Evolutionary conservation across 1,140 invertebrate species (phyloP), one percentile per base, ranked within the genome.

Genomic region (Akabosia matsudoensis): DNA sequence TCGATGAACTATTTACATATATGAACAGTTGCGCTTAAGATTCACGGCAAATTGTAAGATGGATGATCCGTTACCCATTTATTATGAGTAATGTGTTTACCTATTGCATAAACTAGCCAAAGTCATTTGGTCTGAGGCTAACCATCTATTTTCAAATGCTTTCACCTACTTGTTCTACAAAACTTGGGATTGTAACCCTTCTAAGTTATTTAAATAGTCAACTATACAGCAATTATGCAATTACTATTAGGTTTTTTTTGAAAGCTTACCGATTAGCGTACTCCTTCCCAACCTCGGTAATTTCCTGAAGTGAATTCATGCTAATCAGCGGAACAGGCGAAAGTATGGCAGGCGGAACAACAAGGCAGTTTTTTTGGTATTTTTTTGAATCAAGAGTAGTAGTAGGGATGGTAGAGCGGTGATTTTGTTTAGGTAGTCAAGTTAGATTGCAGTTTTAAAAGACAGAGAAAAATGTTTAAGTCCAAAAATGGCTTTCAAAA

Each of bases 291-390:
- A 79, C 64, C 73, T 76, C 76, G 18, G 78, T 81, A 33, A 81
- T 74, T 77, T 81, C 80, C 31, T 81, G 76, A 76, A 81, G 78
- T 37, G 80, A 81, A 78, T 81, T 78, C 78, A 81, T 81, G 70
- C 78, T 79, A 71, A 24, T 24, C 72, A 79, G 61, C 61, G 28
- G 61, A 67, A 31, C 61, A 67, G 61, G 61, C 61, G 61, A 30
- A 67, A 30, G 61, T 30, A 30, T 14, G 30, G 61, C 61, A 67
- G 61, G 61, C 30, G 24, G 13, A 61, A 67, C 61, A 67, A 22
- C 61, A 31, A 31, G 61, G 61, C 22, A 30, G 30, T 30, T 67
- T 16, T n/a, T n/a, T n/a, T n/a, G n/a, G 54, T 7, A n/a, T 61
- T 61, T 61, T 61, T 61, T 61, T 61, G 24, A n/a, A n/a, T n/a